These are phyloP conservation scores for Drosophila meridiana DNA, from an alignment of 2,888 invertebrate genomes.

Conservation along the genomic window DNA sequence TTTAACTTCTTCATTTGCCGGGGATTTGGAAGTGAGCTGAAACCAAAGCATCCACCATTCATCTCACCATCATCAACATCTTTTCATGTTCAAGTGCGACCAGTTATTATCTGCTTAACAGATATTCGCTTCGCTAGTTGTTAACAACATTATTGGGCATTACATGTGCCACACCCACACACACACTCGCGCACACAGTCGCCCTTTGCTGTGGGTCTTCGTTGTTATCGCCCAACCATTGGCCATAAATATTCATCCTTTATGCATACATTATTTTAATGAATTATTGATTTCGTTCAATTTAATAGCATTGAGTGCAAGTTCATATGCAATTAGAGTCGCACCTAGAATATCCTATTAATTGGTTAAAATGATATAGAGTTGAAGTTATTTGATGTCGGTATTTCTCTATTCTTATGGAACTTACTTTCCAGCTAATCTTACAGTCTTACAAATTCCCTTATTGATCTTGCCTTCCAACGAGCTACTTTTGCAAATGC, in stretches of 20 bases:
- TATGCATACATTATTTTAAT: slow-evolving; percentile 79
- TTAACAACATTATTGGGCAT: slow-evolving; percentile 68
- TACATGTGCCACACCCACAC: slow-evolving; percentile 30
- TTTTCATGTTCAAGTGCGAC: slow-evolving; percentile 13
- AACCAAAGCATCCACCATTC: slow-evolving; percentile 7
- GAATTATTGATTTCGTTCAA: slow-evolving; percentile 74
- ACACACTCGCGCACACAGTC: neutral
- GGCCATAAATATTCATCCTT: slow-evolving; percentile 74
- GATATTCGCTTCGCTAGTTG: slow-evolving; percentile 43
- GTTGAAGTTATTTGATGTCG: neutral
- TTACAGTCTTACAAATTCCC: too few relatives aligned
- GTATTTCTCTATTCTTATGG: neutral
- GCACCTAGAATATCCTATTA: slow-evolving; percentile 17
- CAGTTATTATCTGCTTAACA: slow-evolving; percentile 56
- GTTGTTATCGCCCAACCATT: slow-evolving; percentile 35
- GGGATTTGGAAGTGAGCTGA: neutral
- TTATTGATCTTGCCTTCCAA: neutral
- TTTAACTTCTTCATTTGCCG: slow-evolving; percentile 32
- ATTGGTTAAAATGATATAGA: too few relatives aligned
- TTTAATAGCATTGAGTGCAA: slow-evolving; percentile 41
- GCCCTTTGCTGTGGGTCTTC: slow-evolving; percentile 31
- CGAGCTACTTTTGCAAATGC: neutral
- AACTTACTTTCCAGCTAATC: neutral
- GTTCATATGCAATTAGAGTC: accelerated
- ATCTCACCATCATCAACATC: neutral